Evolutionary conservation across 2,113 vertebrate genomes (phyloP), one percentile per base, ranked within the genome.

Genomic region (Megaleporinus macrocephalus): DNA sequence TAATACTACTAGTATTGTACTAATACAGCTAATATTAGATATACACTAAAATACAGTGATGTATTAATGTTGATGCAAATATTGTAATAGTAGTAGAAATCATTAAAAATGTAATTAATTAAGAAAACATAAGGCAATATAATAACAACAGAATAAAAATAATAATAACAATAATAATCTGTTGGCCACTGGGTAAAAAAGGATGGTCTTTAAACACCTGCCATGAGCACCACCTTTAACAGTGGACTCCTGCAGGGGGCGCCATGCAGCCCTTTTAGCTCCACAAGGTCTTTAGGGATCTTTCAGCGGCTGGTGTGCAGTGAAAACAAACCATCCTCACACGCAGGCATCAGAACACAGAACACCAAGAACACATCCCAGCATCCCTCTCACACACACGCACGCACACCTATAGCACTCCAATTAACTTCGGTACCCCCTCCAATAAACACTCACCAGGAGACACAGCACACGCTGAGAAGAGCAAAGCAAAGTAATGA

Each of bases 261-360:
- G 72, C 65, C 69, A 44, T 80, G 55, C 53, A 76, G 80, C 80
- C 59, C 51, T 73, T n/a, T 18, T 49, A 69, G 70, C 81, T 78
- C 63, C 12, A 20, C n/a, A 53, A 41, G n/a, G 53, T 69, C 68
- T 72, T 70, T 47, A 73, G 33, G 57, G 69, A 49, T 16, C 29
- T 79, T 53, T 83, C 73, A 80, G 51, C 77, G 73, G 41, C 30
- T 18, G 44, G 69, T 62, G n/a, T 47, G 11, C 30, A 82, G 78
- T 66, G 16, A 68, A 86, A 78, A 59, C 81, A 80, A 81, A 80
- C 66, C 73, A 51, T 22, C 66, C 49, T 73, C 73, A 51, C 27
- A 29, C 63, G 61, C 59, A 36, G 49, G 27, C 18, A 63, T 44
- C 33, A 30, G 18, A 55, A 49, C 41, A 36, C 10, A 14, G 66